phyloP scores from a whole-genome alignment of 92 coral and sea anemone genomes.

The Hydrozoanthus gracilis region DNA sequence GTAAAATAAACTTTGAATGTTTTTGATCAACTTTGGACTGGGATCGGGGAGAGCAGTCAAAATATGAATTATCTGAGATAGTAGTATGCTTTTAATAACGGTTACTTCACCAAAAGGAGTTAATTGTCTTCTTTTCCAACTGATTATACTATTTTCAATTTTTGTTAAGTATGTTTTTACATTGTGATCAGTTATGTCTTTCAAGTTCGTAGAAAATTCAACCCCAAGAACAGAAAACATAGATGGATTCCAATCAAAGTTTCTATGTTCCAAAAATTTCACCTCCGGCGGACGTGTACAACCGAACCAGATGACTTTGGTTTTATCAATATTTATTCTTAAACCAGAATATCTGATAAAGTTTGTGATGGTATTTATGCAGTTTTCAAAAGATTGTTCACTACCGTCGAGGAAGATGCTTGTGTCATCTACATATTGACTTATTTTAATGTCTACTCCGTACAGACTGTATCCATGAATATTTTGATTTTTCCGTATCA shows the following conservation, averaged over 20 bases:
- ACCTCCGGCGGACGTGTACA: neutral
- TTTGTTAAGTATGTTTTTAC: neutral
- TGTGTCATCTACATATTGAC: too few species aligned
- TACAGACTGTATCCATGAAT: too few species aligned
- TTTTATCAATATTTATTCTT: neutral
- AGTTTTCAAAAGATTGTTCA: too few species aligned
- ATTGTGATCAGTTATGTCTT: neutral
- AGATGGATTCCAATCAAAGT: neutral
- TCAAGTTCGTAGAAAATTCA: neutral
- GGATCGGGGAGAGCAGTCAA: neutral
- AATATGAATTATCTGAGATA: neutral
- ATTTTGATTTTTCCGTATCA: too few species aligned
- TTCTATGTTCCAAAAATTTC: neutral
- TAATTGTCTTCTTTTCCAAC: neutral
- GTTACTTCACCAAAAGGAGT: neutral
- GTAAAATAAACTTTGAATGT: neutral
- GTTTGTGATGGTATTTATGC: neutral
- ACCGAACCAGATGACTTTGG: neutral
- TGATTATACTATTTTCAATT: neutral
- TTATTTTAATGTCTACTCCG: neutral
- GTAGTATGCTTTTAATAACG: neutral
- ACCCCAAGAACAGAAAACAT: neutral
- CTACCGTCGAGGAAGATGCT: too few species aligned
- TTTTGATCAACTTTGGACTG: neutral
- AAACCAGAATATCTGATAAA: neutral